Evolutionary conservation across 2,113 vertebrate genomes (phyloP).

Genomic region (Tachycineta bicolor): DNA sequence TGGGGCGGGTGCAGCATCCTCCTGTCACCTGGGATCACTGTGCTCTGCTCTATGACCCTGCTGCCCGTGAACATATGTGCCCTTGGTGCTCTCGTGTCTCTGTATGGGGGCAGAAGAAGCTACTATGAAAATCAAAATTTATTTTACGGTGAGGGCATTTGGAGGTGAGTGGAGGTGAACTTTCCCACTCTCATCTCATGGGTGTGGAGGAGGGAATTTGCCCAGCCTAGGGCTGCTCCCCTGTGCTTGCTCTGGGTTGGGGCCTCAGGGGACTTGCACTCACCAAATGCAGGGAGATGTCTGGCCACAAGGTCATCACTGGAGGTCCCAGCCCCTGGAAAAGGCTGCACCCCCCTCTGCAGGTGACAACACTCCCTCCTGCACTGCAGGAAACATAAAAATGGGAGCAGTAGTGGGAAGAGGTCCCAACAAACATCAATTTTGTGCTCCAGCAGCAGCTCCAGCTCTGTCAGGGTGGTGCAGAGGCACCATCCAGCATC

Average conservation of each 20-base stretch:
- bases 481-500: neutral
- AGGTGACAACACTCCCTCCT: neutral
- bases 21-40: neutral
- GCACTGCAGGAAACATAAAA: neutral
- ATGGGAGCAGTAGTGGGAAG: rapidly evolving
- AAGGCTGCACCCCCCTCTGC: neutral
- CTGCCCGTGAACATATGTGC: rapidly evolving
- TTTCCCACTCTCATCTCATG: rapidly evolving
- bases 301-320: neutral
- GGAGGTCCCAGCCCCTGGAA: neutral
- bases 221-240: neutral
- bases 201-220: neutral
- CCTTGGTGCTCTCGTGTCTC: rapidly evolving
- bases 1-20: neutral
- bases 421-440: rapidly evolving
- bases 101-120: neutral
- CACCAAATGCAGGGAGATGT: neutral
- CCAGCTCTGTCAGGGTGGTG: neutral
- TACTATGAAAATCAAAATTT: neutral
- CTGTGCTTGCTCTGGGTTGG: neutral
- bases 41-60: rapidly evolving
- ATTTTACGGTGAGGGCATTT: neutral
- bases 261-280: neutral
- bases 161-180: neutral
- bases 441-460: neutral